Evolutionary conservation across 2,888 invertebrate genomes (phyloP), one percentile per base, ranked within the genome.

Genomic region (Sphecodes monilicornis): DNA sequence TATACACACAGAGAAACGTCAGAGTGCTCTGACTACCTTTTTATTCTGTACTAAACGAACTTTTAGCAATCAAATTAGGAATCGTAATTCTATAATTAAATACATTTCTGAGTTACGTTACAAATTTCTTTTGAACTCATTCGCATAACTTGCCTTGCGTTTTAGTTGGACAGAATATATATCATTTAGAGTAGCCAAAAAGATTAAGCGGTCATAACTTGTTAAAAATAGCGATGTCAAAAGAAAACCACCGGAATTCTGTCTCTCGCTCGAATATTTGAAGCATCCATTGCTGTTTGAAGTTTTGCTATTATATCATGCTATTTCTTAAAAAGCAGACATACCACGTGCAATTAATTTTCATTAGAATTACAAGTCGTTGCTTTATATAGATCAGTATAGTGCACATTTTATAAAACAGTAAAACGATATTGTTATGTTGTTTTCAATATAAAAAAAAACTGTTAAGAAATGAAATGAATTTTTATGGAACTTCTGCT

Each of bases 1-100:
- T 73, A 57, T 32, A 64, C 32, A 32, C 64, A 10, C 46, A 68
- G 71, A 85, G 18, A 13, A 22, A 36, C 73, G 64, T 80, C 29
- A 32, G 43, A 43, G 32, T 46, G 74, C 32, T 75, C 60, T 54
- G 29, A 82, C 54, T 10, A n/a, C 6, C 6, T 46, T 3, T 29
- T 13, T 1, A 64, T 18, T 41, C 11, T 4, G 43, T 1, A 1
- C 50, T 29, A 66, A 71, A 80, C 68, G 29, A 68, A 68, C 22
- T 29, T 16, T 10, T n/a, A 11, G 22, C 39, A n/a, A 68, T n/a
- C 13, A 0, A 39, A 39, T 68, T 36, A 4, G 11, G 11, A 36
- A n/a, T 68, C 29, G 29, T 4, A 1, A 18, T 10, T 32, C 22
- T 16, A 22, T 22, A n/a, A 39, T 32, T 32, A 32, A 36, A 5